Evolutionary conservation across 2,113 vertebrate species (phyloP), one percentile per base, ranked within the genome.

Genomic region (Panthera uncia): DNA sequence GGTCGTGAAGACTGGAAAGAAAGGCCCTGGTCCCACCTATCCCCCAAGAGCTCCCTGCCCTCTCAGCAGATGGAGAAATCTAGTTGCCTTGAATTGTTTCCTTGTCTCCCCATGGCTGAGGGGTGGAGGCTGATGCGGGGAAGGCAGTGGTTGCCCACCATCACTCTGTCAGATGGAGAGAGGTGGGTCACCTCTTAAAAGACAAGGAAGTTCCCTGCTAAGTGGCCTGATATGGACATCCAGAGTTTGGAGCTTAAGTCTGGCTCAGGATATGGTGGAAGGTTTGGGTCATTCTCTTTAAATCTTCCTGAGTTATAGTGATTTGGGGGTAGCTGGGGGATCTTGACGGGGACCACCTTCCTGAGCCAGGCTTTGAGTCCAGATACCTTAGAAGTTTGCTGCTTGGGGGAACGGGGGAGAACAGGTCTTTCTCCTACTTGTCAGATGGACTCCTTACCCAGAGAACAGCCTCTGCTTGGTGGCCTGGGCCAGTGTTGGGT

Each of bases 1-100:
- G 98, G 98, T 98, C 98, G 74, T 87, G 85, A 83, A 94, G 95
- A 97, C 98, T 89, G 93, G 97, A 98, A 76, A 36, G 94, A 97
- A 96, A 97, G 96, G 91, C 98, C 96, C 98, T 97, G 97, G 97
- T 98, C 97, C 95, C 36, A n/a, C 95, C 88, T 41, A 92, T 65
- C 63, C 96, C 78, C 5, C 0, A 10, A 18, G 5, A 91, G 3
- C 23, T 81, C 55, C 19, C 97, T 97, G 66, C 90, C 84, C 69
- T 12, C 65, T 87, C 93, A 93, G 52, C 45, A 33, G 81, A 95
- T 90, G 89, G 97, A 98, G 96, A 98, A 98, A 98, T 98, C 93
- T 96, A 98, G 71, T 98, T 97, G 79, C 63, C 68, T 97, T 98
- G 89, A 91, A 65, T 95, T 96, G 73, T 97, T 98, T 96, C 84